Percentiles rank a stretch among this genome's conserved stretches.
Evolutionary conservation across 1,140 invertebrate species (phyloP).

Genomic region (Drosophila dunni): DNA sequence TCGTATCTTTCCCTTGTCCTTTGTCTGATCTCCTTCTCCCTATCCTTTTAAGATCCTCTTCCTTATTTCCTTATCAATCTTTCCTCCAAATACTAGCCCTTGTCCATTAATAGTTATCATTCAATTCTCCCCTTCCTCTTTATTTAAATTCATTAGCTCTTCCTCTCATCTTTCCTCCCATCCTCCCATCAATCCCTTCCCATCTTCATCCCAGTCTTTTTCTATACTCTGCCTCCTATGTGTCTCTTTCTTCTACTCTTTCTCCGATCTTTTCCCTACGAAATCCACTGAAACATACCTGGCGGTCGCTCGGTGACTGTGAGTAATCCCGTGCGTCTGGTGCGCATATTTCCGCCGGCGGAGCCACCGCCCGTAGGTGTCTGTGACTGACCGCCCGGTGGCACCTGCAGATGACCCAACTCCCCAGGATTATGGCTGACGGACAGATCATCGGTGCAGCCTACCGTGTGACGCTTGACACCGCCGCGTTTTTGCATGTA

Average conservation of each 20-base stretch:
- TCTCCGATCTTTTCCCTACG: neutral
- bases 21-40: neutral
- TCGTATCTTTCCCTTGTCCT: too few species aligned
- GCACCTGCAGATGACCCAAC: slow-evolving; percentile 73
- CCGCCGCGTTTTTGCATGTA: slow-evolving; percentile 91
- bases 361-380: slow-evolving; percentile 39
- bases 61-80: too few species aligned
- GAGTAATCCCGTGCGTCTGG: slow-evolving; percentile 90
- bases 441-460: slow-evolving; percentile 82
- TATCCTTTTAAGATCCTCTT: neutral
- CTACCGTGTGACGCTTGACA: slow-evolving; percentile 87
- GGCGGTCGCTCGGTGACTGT: slow-evolving; percentile 94
- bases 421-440: slow-evolving; percentile 84
- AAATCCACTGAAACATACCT: slow-evolving; percentile 86
- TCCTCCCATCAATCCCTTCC: too few species aligned
- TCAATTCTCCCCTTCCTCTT: too few species aligned
- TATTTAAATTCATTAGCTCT: neutral
- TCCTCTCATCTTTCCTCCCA: neutral
- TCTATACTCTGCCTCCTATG: too few species aligned
- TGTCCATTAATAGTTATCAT: too few species aligned
- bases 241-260: neutral
- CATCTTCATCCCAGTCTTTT: too few species aligned
- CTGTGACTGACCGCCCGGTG: slow-evolving; percentile 58
- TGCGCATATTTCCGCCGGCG: slow-evolving; percentile 86
- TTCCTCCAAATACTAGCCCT: too few species aligned